phyloP scores from a whole-genome alignment of 2,797 vertebrate species.

The Hephaestus fuliginosus region DNA sequence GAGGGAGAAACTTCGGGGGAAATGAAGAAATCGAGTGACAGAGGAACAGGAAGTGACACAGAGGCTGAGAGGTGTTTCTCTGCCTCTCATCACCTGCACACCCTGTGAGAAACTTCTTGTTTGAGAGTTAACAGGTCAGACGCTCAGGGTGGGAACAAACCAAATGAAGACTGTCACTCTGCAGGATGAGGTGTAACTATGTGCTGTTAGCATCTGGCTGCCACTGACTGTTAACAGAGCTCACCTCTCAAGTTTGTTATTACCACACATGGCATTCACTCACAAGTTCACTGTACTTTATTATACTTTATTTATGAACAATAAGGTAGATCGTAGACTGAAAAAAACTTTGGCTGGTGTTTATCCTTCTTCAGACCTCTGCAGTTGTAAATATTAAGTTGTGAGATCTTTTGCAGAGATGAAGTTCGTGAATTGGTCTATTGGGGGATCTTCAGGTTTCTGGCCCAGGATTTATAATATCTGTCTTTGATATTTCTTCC shows the following conservation, averaged over 20 bases:
- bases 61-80: slow-evolving; percentile 34
- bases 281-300: neutral
- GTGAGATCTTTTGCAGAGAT: neutral
- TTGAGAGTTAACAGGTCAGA: slow-evolving; percentile 41
- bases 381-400: neutral
- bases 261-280: neutral
- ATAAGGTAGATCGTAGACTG: neutral
- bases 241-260: neutral
- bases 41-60: slow-evolving; percentile 62
- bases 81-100: slow-evolving; percentile 32
- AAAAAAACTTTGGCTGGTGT: neutral
- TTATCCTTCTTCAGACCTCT: no score
- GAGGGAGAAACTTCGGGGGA: slow-evolving; percentile 40
- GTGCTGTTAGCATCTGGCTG: slow-evolving; percentile 27
- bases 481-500: no score
- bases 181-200: neutral
- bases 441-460: no score
- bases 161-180: slow-evolving; percentile 35
- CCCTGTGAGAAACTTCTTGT: slow-evolving; percentile 37
- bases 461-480: neutral
- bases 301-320: neutral
- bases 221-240: neutral
- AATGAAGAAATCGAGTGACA: slow-evolving; percentile 40
- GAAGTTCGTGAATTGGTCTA: neutral
- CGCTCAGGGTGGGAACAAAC: slow-evolving; percentile 19